phyloP scores from a whole-genome alignment of 1,140 invertebrate species.

The Centruroides sculpturatus region DNA sequence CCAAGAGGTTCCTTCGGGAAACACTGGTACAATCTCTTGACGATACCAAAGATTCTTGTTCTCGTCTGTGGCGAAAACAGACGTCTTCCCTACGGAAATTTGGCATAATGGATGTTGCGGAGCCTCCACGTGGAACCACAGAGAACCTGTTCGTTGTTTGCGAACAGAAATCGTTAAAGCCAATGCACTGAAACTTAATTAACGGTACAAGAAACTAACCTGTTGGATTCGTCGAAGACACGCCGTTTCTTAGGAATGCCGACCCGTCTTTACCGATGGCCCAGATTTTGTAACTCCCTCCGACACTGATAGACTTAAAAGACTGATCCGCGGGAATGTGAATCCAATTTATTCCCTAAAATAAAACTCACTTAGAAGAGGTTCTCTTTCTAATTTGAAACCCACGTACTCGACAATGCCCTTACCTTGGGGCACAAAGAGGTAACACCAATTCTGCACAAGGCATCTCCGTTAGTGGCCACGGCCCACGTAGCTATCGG shows the following conservation, averaged over 20 bases:
- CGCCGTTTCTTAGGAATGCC: slow-evolving; percentile 39
- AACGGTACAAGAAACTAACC: slow-evolving; percentile 30
- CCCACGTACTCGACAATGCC: slow-evolving; percentile 2
- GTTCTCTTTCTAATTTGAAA: too few relatives aligned
- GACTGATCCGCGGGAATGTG: slow-evolving; percentile 61
- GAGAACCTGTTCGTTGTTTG: slow-evolving; percentile 37
- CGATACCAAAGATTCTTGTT: slow-evolving; percentile 32
- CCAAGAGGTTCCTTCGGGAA: slow-evolving; percentile 30
- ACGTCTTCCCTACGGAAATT: slow-evolving; percentile 50
- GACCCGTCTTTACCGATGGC: slow-evolving; percentile 69
- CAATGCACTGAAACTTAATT: too few relatives aligned
- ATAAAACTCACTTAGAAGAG: background rate
- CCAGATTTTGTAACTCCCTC: slow-evolving; percentile 59
- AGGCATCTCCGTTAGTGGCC: slow-evolving; percentile 61
- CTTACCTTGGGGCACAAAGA: slow-evolving; percentile 46
- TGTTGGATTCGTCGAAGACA: slow-evolving; percentile 39
- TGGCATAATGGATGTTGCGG: slow-evolving; percentile 50
- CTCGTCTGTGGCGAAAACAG: slow-evolving; percentile 49
- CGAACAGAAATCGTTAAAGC: too few relatives aligned
- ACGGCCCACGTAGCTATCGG: slow-evolving; percentile 58
- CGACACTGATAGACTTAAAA: slow-evolving; percentile 48
- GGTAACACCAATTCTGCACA: slow-evolving; percentile 59
- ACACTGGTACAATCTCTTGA: slow-evolving; percentile 41
- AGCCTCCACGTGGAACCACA: slow-evolving; percentile 46
- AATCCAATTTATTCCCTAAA: slow-evolving; percentile 57